phyloP scores from a whole-genome alignment of 2,888 invertebrate species.

The Heliconius aoede region DNA sequence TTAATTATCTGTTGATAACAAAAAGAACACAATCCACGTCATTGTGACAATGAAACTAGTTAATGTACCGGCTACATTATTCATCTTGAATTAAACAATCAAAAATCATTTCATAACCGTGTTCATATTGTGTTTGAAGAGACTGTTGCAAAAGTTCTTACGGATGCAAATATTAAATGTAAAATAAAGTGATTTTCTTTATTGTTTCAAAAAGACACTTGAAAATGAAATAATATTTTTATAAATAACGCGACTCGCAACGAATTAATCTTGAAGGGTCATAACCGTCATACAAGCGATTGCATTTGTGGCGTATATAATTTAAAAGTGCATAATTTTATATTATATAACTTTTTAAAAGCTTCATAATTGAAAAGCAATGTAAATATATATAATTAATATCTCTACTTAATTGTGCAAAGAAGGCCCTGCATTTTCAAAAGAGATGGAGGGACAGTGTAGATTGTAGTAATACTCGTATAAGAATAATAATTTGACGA shows the following conservation, averaged over 20 bases:
- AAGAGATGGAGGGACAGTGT: not conserved
- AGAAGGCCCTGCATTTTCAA: not conserved
- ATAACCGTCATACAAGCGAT: slow-evolving; percentile 28
- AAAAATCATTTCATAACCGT: slow-evolving; percentile 22
- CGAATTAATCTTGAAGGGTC: slow-evolving; percentile 30
- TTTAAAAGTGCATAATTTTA: slow-evolving; percentile 24
- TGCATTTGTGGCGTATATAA: slow-evolving; percentile 21
- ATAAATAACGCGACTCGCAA: slow-evolving; percentile 27
- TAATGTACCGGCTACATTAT: slow-evolving; percentile 29
- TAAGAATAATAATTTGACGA: not conserved
- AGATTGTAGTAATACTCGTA: too few relatives aligned
- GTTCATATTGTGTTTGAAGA: slow-evolving; percentile 36
- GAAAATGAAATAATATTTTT: slow-evolving; percentile 31
- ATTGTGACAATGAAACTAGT: slow-evolving; percentile 24
- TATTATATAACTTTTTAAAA: slow-evolving; percentile 10
- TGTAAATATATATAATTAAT: not conserved
- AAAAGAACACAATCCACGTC: slow-evolving; percentile 15
- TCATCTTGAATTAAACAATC: slow-evolving; percentile 27
- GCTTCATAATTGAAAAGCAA: slow-evolving; percentile 15
- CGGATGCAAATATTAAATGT: slow-evolving; percentile 29
- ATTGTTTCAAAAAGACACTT: slow-evolving; percentile 31
- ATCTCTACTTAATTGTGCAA: too few relatives aligned
- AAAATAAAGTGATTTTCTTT: slow-evolving; percentile 35
- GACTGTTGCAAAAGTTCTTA: slow-evolving; percentile 24
- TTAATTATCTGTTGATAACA: slow-evolving; percentile 21